Base-by-base conservation (phyloP, 2,888 invertebrate genomes). In the Cerastoderma edule region DNA sequence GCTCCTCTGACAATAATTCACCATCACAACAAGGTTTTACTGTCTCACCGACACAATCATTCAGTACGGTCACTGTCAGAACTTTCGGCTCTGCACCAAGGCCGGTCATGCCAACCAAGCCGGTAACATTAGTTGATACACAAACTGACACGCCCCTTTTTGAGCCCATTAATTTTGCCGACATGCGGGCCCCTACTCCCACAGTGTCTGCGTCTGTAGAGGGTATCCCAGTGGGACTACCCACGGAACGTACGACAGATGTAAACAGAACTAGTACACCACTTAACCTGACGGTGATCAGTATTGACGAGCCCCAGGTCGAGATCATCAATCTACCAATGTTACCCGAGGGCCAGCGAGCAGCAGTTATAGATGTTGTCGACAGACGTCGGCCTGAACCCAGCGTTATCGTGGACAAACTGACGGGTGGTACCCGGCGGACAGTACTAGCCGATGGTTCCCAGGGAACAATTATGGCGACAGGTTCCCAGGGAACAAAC, bases 261-360 rank as follows among this genome's bases (percentile, higher is more conserved):
- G 32, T 63, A 33, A 33, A 60, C 39, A 60, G 32, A 28, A 48
- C 24, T 27, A n/a, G 24, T 5, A 16, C 28, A 10, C 2, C 57
- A 2, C 30, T 2, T 32, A 30, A 4, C 6, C n/a, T n/a, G n/a
- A n/a, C n/a, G n/a, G n/a, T n/a, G n/a, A n/a, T n/a, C n/a, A n/a
- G n/a, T n/a, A n/a, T n/a, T 32, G 30, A 6, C 8, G 68, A 57
- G 27, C 75, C 74, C 10, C 44, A 30, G 3, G 76, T 80, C 6
- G 69, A 72, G 28, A 70, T 80, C 3, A 73, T 80, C 33, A 73
- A 80, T 64, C 67, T 80, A 10, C 75, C 75, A 22, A 67, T 80
- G 10, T 35, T 71, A 27, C 80, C 80, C 0, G 80, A 80, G 44
- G 80, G 80, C 1, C 75, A 75, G 32, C 75, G 70, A 22, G 76